Base-by-base conservation (phyloP, 2,113 vertebrate species). In the Platysteira castanea region DNA sequence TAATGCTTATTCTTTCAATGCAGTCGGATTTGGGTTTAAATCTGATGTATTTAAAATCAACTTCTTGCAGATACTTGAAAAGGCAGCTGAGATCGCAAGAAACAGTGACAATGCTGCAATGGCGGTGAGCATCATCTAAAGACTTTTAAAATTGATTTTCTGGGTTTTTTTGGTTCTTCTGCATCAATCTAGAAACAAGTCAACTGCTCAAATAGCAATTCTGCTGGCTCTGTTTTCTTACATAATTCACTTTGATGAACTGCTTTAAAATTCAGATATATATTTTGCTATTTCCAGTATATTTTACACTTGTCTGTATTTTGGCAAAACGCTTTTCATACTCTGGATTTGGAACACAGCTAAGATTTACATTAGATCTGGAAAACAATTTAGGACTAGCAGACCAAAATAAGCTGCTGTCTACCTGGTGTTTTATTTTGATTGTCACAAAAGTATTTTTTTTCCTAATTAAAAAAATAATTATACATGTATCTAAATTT, bases 61-160 rank as follows among this genome's bases (percentile, higher is more conserved):
- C n/a, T 93, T 82, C 87, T 94, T 96, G 41, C 98, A 99, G 99
- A 99, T 99, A 96, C 98, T 99, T 97, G 99, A 99, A 97, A 99
- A 99, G 95, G 99, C 99, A 94, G 99, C 99, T 93, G 99, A 99
- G 89, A 99, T 99, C 76, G 99, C 97, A 92, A 86, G 98, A 84
- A 98, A 98, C 57, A 98, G 96, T 89, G 99, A 99, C 94, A 98
- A 98, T 68, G 96, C 96, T 84, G 97, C 98, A 57, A 98, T 99
- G 96, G 98, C 99, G 96, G 98, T 98, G 97, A 99, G 98, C 98
- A 92, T 41, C 84, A 59, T 35, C 56, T 91, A 65, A 93, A 82
- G 73, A 41, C 44, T 69, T 83, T 47, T 15, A 9, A 39, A 76
- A 46, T 50, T 13, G 11, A 8, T 70, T 71, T 47, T 68, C 15